A percentile compares a stretch with the other conserved stretches of the same genome.
phyloP scores from a whole-genome alignment of 2,797 vertebrate species.

The Chiroxiphia lanceolata region DNA sequence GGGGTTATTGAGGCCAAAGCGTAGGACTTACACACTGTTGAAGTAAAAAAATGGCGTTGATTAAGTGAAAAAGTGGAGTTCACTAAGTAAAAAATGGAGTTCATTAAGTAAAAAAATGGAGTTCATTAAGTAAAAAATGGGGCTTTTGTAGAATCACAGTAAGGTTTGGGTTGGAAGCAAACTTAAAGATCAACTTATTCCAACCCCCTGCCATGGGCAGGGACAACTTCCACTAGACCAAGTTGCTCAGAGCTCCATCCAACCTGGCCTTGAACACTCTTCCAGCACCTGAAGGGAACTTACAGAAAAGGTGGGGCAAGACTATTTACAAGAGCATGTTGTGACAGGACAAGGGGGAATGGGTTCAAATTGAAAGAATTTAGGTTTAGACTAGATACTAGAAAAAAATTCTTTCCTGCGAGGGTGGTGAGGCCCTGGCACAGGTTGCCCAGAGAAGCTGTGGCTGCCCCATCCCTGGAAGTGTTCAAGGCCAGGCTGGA shows the following conservation, averaged over 20 bases:
- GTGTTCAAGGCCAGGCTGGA: neutral
- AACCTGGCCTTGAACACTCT: neutral
- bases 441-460: neutral
- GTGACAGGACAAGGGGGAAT: neutral
- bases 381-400: neutral
- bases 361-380: neutral
- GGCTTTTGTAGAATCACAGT: neutral
- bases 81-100: neutral
- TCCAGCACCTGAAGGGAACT: neutral
- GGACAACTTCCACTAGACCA: neutral
- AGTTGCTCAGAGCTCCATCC: neutral
- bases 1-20: too few relatives aligned
- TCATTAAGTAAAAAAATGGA: neutral
- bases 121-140: fast-evolving
- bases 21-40: fast-evolving
- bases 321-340: neutral
- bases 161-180: neutral
- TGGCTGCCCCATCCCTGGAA: neutral
- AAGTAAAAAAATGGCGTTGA: neutral
- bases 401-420: neutral
- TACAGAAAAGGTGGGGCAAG: neutral
- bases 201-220: neutral
- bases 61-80: neutral
- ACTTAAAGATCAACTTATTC: fast-evolving
- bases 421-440: neutral